phyloP scores from a whole-genome alignment of 2,113 vertebrate genomes.

The Rafetus swinhoei region DNA sequence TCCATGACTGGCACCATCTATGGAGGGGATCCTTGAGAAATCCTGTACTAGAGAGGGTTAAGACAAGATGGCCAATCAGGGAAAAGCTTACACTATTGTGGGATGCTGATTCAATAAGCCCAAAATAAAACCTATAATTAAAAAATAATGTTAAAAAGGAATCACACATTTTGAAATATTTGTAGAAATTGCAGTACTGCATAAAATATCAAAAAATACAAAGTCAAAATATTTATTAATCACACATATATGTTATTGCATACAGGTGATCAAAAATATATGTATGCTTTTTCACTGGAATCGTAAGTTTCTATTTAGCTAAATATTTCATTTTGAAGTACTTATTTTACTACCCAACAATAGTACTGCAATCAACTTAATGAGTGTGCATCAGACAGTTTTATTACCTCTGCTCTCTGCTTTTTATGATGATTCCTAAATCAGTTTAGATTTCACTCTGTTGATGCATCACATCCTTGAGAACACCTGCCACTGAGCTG shows the following conservation, averaged over 20 bases:
- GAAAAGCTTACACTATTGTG: not conserved
- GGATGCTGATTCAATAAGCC: not conserved
- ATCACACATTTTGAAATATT: not conserved
- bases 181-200: not conserved
- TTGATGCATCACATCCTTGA: constrained; percentile 71
- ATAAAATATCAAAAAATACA: not conserved
- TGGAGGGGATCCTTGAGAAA: too few species aligned
- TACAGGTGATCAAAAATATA: not conserved
- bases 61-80: not conserved
- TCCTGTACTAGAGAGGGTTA: not conserved
- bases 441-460: constrained; percentile 32
- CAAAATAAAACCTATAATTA: not conserved
- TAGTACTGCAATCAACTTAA: not conserved
- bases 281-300: not conserved
- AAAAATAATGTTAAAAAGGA: not conserved
- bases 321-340: fast-evolving
- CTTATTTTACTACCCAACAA: not conserved
- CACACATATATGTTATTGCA: not conserved
- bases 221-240: not conserved
- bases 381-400: not conserved
- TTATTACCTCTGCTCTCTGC: not conserved
- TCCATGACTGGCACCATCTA: too few species aligned
- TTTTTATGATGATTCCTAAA: constrained; percentile 60
- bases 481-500: constrained; percentile 80
- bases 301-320: not conserved